Percentiles rank a stretch among this genome's conserved stretches.
Evolutionary conservation across 53 echinoderm and acorn worm species (phyloP).

Genomic region (Mesocentrotus franciscanus): DNA sequence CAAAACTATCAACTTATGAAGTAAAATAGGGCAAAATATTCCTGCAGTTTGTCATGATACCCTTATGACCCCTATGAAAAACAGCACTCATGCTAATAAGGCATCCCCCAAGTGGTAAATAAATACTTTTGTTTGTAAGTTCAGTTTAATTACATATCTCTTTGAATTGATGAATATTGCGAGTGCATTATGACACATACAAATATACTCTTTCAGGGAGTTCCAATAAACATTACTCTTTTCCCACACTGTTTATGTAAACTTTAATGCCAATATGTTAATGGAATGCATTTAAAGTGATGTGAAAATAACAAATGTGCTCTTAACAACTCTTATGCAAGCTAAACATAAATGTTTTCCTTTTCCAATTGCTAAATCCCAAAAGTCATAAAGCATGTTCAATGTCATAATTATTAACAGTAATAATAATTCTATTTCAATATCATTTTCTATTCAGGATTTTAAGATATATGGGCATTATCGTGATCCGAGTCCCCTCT

Average conservation of each 20-base stretch:
- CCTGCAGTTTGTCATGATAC: no score
- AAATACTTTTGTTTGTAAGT: neutral
- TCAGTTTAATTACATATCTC: neutral
- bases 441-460: no score
- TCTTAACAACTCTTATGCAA: neutral
- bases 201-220: neutral
- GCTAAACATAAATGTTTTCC: neutral
- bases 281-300: neutral
- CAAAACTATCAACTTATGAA: neutral
- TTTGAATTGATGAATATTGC: neutral
- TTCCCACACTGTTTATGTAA: neutral
- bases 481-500: no score
- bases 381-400: no score
- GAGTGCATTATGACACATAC: neutral
- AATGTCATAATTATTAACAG: no score
- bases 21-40: neutral
- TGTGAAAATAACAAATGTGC: neutral
- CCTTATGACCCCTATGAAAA: no score
- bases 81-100: no score
- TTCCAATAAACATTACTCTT: neutral
- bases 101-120: no score
- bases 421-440: no score
- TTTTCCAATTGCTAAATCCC: neutral
- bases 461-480: no score
- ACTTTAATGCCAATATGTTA: neutral